Evolutionary conservation across 1,140 invertebrate genomes (phyloP), one percentile per base, ranked within the genome.

Genomic region (Scaptomyza graminum): DNA sequence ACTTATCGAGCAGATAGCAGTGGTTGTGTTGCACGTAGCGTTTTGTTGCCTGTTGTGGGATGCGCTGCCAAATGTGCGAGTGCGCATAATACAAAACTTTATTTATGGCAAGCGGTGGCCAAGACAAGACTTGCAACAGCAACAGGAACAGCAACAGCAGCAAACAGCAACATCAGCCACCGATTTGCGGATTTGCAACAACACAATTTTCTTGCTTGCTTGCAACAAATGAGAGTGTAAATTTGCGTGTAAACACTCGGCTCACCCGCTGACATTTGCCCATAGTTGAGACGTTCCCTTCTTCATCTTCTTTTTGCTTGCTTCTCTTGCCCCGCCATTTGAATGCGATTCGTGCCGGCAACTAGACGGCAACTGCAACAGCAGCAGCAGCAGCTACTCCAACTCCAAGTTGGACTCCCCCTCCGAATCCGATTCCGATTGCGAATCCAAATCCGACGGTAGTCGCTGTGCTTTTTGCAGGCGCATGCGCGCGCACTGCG

Each of bases 191-290:
- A 60, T 43, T 44, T 69, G 65, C 67, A 81, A 71, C 74, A 73
- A 76, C 69, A 88, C 83, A 88, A 88, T 88, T 89, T 79, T 83
- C 73, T n/a, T n/a, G n/a, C n/a, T 46, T 6, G 55, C 62, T 76
- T 51, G 74, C 83, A 87, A 91, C 90, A 91, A 91, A 90, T 90
- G 89, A 91, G 90, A 91, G 90, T 91, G 90, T 91, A 91, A 91
- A 91, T 91, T 91, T 89, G 90, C 90, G 90, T 91, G 90, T 91
- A 91, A 91, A 91, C 90, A 91, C 85, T 91, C 87, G 82, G 84
- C 83, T 77, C 90, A 90, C 90, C 90, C 85, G 90, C 90, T 91
- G 90, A 84, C 83, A 89, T 70, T 72, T 63, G 62, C 54, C 66
- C 57, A 64, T 67, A 72, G 69, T 71, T 66, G 68, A 71, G 65